Evolutionary conservation across 2,113 vertebrate species (phyloP), one percentile per base, ranked within the genome.

Genomic region (Dissostichus mawsoni): DNA sequence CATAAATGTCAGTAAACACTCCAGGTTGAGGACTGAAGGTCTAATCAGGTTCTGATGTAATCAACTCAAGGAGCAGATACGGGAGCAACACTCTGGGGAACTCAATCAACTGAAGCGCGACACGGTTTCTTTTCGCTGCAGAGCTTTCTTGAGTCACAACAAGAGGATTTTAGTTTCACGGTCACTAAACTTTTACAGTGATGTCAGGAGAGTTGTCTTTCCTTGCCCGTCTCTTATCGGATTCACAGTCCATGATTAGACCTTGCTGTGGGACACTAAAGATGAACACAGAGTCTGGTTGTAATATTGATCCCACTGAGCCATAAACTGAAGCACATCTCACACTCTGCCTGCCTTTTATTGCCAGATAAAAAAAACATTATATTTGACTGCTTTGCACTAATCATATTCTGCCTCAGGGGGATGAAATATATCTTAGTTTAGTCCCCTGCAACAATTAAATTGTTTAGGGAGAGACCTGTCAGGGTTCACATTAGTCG

Each of bases 1-100:
- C 74, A 76, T 88, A 81, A 91, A 91, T 86, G 87, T 90, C 87
- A 87, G 88, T 81, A 86, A 90, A 85, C 90, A 89, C 80, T 87
- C 69, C 75, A 63, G 62, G 77, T 85, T 68, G 72, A 83, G 80
- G 74, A 75, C 61, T 48, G 87, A 80, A 62, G 76, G 81, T 88
- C 82, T 85, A 87, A 85, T 90, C 82, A 84, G 56, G 71, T 76
- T 88, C 61, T 86, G 84, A 72, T 82, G 86, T 86, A 86, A 90
- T 93, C 82, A 89, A 78, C 74, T 89, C 45, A 69, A 80, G 74
- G 71, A 88, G 82, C 71, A 72, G 84, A 92, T 76, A 79, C 10
- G 25, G 61, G 65, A 73, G 74, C 77, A 53, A 50, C 82, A 67
- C 88, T 76, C 86, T 13, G 58, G 80, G 83, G 79, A 84, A 41